Evolutionary conservation across 2,113 vertebrate species (phyloP).

Genomic region (Calidris pygmaea): DNA sequence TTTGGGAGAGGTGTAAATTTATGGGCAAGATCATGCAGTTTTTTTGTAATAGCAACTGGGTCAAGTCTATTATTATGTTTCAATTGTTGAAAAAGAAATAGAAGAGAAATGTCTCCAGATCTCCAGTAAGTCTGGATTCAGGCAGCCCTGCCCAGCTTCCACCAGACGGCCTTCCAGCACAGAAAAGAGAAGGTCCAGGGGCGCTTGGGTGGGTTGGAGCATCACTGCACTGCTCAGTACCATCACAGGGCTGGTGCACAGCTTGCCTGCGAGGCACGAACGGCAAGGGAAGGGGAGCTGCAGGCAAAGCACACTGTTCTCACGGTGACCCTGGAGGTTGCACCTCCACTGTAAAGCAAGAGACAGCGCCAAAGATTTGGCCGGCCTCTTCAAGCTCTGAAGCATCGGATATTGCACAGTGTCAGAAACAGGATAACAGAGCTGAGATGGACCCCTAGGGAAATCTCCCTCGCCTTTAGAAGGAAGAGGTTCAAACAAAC

Average conservation of each 20-base stretch:
- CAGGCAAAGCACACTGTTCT: background rate
- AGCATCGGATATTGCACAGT: conserved; percentile 33
- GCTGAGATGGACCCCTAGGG: conserved; percentile 58
- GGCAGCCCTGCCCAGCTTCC: background rate
- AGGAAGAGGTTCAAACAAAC: conserved; percentile 68
- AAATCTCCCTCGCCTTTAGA: conserved; percentile 55
- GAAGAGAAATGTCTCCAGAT: background rate
- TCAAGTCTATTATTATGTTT: background rate
- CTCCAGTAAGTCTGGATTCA: background rate
- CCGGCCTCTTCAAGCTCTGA: conserved; percentile 45
- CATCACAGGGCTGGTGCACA: background rate
- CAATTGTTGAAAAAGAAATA: background rate
- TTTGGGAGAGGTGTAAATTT: background rate
- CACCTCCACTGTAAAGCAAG: background rate
- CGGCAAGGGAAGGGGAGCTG: background rate
- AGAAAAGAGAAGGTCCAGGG: background rate
- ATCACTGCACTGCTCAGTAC: background rate
- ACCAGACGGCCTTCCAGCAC: background rate
- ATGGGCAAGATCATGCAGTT: background rate
- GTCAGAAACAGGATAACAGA: conserved; percentile 41
- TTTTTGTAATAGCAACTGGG: background rate
- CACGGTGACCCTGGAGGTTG: background rate
- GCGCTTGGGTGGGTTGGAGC: background rate
- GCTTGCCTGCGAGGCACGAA: background rate
- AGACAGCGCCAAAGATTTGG: background rate